Evolutionary conservation across 2,113 vertebrate genomes (phyloP).

Genomic region (Callipepla squamata): DNA sequence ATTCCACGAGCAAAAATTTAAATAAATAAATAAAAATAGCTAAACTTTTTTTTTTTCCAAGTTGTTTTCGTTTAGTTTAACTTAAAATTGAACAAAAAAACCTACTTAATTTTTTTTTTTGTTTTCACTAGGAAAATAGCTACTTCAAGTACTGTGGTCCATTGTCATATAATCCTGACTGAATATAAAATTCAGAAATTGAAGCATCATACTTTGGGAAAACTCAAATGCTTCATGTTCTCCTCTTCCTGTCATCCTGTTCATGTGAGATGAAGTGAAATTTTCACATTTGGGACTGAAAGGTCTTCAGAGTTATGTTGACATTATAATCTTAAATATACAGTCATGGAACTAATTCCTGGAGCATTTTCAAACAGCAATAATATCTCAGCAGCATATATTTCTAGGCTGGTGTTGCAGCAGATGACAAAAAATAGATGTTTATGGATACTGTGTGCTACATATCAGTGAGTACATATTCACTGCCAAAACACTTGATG

Average conservation of each 20-base stretch:
- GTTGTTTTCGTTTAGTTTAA: no score
- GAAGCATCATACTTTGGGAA: background rate
- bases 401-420: slow-evolving; percentile 10
- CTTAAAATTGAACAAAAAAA: no score
- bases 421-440: slow-evolving; percentile 21
- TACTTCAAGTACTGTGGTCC: background rate
- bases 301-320: background rate
- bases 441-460: background rate
- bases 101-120: background rate
- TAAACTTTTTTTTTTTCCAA: background rate
- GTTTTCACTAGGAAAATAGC: background rate
- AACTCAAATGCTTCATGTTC: background rate
- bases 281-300: background rate
- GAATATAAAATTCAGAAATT: background rate
- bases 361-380: slow-evolving; percentile 27
- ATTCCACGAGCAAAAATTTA: background rate
- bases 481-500: background rate
- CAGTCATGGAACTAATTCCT: background rate
- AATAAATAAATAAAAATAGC: no score
- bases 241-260: background rate
- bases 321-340: slow-evolving; percentile 25
- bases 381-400: background rate
- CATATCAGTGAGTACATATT: background rate
- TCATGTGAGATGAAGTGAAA: background rate
- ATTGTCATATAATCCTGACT: background rate